Conservation (phyloP, 2,113 vertebrate species). For the Tichodroma muraria region DNA sequence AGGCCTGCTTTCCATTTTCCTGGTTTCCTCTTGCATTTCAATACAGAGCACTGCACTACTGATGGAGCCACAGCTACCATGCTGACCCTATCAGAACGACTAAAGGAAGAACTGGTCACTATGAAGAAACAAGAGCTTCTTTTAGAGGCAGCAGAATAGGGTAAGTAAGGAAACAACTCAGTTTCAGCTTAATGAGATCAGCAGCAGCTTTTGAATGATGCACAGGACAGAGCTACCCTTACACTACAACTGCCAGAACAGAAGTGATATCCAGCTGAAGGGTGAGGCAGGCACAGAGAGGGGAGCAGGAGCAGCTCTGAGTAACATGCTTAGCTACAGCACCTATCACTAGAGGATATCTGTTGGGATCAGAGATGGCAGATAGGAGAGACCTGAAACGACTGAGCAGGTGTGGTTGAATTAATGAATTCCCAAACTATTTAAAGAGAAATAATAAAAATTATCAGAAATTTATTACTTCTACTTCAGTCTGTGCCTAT, state of each 20-base stretch:
- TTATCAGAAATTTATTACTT: neutral
- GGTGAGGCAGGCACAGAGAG: neutral
- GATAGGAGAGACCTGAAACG: neutral
- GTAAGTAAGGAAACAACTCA: neutral
- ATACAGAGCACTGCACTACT: neutral
- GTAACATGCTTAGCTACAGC: neutral
- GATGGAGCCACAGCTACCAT: neutral
- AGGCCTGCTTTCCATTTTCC: neutral
- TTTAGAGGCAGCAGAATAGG: neutral
- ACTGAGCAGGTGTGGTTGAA: neutral
- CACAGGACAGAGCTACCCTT: neutral
- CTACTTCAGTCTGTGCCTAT: neutral
- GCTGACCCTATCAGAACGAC: neutral
- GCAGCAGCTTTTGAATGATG: neutral
- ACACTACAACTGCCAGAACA: neutral
- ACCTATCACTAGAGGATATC: neutral
- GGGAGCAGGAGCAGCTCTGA: neutral
- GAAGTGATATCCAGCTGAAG: neutral
- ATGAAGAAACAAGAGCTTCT: neutral
- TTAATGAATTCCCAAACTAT: neutral
- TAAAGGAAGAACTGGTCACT: neutral
- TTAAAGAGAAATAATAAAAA: neutral
- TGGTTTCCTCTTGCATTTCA: neutral
- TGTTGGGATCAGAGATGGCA: neutral
- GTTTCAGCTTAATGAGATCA: neutral